Evolutionary conservation across 2,113 vertebrate species (phyloP).

Genomic region (Gallinago jamesoni): DNA sequence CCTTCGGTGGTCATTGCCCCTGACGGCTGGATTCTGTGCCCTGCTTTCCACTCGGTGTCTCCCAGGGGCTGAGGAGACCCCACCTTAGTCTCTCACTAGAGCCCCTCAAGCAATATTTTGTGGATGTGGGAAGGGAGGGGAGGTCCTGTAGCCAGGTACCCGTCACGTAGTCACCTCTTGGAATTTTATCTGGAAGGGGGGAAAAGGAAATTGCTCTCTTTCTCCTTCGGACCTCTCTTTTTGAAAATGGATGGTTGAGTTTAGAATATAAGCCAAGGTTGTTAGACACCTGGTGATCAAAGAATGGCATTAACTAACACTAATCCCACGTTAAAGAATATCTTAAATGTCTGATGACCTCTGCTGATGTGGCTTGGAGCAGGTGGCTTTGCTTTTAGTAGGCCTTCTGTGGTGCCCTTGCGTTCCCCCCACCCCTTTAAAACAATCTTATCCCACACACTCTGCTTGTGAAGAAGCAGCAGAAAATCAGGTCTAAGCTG

Average conservation of each 20-base stretch:
- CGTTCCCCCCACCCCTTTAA: background rate
- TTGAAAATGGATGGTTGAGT: background rate
- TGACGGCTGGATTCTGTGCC: background rate
- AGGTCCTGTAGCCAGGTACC: background rate
- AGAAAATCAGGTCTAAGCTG: background rate
- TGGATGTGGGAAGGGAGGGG: background rate
- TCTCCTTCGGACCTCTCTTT: background rate
- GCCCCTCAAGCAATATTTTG: background rate
- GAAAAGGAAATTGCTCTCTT: background rate
- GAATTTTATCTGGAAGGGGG: background rate
- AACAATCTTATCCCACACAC: background rate
- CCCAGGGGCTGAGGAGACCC: background rate
- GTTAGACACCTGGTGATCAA: conserved; percentile 43
- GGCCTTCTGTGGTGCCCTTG: background rate
- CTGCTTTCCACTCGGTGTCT: background rate
- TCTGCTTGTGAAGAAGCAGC: background rate
- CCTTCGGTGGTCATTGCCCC: background rate
- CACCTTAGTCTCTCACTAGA: background rate
- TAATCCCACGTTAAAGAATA: conserved; percentile 45
- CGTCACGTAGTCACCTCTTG: background rate
- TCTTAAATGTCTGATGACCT: conserved; percentile 37
- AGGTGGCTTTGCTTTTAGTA: conserved; percentile 3
- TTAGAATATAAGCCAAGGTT: conserved; percentile 9
- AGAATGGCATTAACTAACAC: conserved; percentile 36
- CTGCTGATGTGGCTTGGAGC: background rate